phyloP scores from a whole-genome alignment of 2,113 vertebrate species.

The Perognathus longimembris region DNA sequence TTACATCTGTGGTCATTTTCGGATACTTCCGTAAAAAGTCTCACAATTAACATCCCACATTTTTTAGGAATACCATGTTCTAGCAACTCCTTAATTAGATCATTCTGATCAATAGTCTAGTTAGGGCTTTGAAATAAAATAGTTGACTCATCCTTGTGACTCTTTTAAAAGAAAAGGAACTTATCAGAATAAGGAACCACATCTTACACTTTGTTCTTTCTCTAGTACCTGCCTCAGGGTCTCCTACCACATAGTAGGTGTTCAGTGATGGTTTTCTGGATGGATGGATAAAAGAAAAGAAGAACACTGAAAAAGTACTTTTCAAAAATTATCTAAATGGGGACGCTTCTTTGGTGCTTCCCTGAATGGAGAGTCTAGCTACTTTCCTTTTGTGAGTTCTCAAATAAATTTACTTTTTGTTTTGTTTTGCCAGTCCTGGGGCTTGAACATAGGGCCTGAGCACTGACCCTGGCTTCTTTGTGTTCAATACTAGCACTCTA shows the following conservation, averaged over 20 bases:
- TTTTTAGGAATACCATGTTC: conserved; percentile 20
- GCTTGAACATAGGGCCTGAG: too few relatives aligned
- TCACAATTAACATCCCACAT: not conserved
- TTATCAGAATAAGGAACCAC: conserved; percentile 32
- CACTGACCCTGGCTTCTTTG: too few relatives aligned
- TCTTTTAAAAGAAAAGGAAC: conserved; percentile 11
- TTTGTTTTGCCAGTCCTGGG: too few relatives aligned
- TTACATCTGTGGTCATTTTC: conserved; percentile 16
- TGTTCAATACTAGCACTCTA: too few relatives aligned
- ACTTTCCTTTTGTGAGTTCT: too few relatives aligned
- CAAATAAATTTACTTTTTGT: too few relatives aligned
- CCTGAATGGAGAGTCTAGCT: too few relatives aligned
- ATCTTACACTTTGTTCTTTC: not conserved
- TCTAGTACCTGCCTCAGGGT: not conserved
- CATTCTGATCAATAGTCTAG: conserved; percentile 1
- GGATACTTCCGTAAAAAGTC: conserved; percentile 11
- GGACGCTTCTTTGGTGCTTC: too few relatives aligned
- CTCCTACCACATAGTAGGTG: not conserved
- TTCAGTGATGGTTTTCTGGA: not conserved
- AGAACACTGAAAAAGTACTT: too few relatives aligned
- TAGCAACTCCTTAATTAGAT: conserved; percentile 37
- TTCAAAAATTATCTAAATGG: too few relatives aligned
- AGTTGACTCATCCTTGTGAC: not conserved
- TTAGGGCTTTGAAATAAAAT: conserved; percentile 49
- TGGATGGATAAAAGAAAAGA: too few relatives aligned